Conservation (phyloP, 1,140 invertebrate species). For the Drosophila jambulina region DNA sequence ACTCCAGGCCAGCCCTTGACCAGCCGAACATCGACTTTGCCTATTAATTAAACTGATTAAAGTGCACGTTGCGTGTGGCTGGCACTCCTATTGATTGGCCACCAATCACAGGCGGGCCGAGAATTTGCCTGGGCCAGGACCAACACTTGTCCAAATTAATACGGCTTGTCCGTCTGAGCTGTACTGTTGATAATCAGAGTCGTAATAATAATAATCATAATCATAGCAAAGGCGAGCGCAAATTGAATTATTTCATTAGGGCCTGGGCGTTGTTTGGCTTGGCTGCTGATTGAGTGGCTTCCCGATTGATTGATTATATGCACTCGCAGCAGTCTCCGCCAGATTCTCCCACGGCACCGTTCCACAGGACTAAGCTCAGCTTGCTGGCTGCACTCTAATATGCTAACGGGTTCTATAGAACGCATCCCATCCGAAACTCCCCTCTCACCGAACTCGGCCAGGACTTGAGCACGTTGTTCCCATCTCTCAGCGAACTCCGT, state of each 20-base stretch:
- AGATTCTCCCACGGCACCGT: background rate
- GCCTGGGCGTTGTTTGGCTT: constrained; percentile 23
- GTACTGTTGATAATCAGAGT: constrained; percentile 50
- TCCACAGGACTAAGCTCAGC: constrained; percentile 21
- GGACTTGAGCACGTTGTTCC: constrained; percentile 75
- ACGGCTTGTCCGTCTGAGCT: constrained; percentile 28
- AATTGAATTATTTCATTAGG: constrained; percentile 73
- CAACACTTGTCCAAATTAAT: constrained; percentile 59
- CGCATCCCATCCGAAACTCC: constrained; percentile 4
- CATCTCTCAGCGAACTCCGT: constrained; percentile 15
- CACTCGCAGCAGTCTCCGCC: constrained; percentile 2
- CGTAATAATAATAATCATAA: constrained; percentile 55
- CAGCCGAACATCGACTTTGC: constrained; percentile 28
- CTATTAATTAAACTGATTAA: constrained; percentile 81
- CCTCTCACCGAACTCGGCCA: constrained; percentile 22
- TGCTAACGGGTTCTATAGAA: constrained; percentile 30
- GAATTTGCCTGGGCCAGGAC: constrained; percentile 6
- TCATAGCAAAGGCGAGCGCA: constrained; percentile 52
- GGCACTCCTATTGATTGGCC: constrained; percentile 47
- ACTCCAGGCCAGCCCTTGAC: constrained; percentile 7
- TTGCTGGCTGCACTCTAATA: constrained; percentile 30
- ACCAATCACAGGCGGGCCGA: constrained; percentile 20
- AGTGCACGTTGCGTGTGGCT: constrained; percentile 49
- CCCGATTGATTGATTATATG: constrained; percentile 39
- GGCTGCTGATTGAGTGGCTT: constrained; percentile 36